Conservation (phyloP, 1,140 invertebrate species). For the Drosophila subobscura region DNA sequence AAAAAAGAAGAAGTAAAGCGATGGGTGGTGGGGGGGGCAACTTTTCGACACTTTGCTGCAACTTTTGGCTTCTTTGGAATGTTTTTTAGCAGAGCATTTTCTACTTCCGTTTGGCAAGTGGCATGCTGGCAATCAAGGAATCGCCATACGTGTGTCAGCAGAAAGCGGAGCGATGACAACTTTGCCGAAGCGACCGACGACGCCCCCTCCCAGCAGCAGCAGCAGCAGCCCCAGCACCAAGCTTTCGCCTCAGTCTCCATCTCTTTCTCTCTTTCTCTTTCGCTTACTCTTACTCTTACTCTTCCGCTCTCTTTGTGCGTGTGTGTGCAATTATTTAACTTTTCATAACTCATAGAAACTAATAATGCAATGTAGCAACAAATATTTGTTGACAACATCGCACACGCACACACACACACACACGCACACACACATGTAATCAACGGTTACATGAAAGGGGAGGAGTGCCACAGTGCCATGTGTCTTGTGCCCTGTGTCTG, state of each 20-base stretch:
- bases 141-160: slow-evolving; percentile 62
- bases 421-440: slow-evolving; percentile 28
- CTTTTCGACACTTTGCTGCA: slow-evolving; percentile 54
- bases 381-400: slow-evolving; percentile 74
- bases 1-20: too few relatives aligned
- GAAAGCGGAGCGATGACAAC: slow-evolving; percentile 35
- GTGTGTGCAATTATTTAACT: slow-evolving; percentile 71
- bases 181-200: background rate
- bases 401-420: slow-evolving; percentile 12
- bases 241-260: slow-evolving; percentile 12
- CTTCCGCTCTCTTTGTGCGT: background rate
- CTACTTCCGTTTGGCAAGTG: background rate
- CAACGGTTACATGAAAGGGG: slow-evolving; percentile 14
- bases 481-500: background rate
- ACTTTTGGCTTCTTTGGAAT: slow-evolving; percentile 45
- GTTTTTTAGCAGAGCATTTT: slow-evolving; percentile 2
- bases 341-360: slow-evolving; percentile 75
- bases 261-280: slow-evolving; percentile 4
- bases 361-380: slow-evolving; percentile 72
- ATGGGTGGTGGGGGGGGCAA: slow-evolving; percentile 27
- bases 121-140: slow-evolving; percentile 52
- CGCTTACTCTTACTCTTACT: too few relatives aligned
- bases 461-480: background rate
- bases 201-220: background rate
- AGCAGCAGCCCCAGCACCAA: background rate